These are phyloP conservation scores for Lacerta bilineata DNA, from an alignment of 2,797 vertebrate species.

Conservation along the genomic window DNA sequence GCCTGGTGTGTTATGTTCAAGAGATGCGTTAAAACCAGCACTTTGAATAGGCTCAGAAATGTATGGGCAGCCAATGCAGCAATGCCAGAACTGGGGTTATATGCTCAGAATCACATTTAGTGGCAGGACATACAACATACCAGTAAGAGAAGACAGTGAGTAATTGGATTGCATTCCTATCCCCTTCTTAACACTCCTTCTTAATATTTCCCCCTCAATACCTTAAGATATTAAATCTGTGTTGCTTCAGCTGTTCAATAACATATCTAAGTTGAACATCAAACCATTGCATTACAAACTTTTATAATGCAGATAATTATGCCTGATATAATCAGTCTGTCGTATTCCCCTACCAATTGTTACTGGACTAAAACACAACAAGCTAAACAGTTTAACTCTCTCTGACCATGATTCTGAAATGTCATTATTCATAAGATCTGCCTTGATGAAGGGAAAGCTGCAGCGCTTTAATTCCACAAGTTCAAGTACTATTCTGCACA, in stretches of 20 bases:
- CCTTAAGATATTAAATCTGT: neutral
- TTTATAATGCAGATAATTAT: neutral
- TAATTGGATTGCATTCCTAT: neutral
- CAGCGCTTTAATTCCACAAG: conserved; percentile 51
- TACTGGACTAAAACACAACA: conserved; percentile 38
- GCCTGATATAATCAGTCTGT: conserved; percentile 43
- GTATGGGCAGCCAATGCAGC: too few species aligned
- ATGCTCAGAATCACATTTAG: too few species aligned
- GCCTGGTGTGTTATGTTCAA: too few species aligned
- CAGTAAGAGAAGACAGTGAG: too few species aligned
- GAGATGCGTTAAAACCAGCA: too few species aligned
- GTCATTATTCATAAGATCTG: conserved; percentile 72
- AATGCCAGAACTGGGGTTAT: too few species aligned
- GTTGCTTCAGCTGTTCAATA: neutral
- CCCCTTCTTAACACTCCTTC: neutral
- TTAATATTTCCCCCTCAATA: neutral
- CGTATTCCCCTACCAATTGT: conserved; percentile 30
- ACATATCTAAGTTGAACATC: neutral
- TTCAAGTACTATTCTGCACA: conserved; percentile 16
- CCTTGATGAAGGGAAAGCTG: conserved; percentile 66
- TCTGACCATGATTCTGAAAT: conserved; percentile 48
- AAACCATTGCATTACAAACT: neutral
- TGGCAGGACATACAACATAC: too few species aligned
- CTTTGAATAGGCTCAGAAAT: too few species aligned
- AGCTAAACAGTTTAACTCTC: conserved; percentile 31